Evolutionary conservation across 2,888 invertebrate genomes (phyloP).

Genomic region (Cactoblastis cactorum): DNA sequence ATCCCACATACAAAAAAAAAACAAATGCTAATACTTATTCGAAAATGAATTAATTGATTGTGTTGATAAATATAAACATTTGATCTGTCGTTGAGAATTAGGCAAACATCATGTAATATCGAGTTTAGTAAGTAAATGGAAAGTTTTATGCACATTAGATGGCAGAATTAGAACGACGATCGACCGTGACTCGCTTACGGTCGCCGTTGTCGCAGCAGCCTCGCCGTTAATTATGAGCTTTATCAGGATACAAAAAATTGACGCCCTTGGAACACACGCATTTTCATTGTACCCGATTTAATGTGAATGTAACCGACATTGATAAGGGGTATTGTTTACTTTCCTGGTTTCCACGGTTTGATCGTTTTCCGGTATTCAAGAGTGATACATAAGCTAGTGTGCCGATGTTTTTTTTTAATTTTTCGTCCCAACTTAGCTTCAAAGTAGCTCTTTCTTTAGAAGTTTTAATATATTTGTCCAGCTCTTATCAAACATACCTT

Average conservation of each 20-base stretch:
- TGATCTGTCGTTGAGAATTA: neutral
- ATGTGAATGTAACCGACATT: constrained; percentile 39
- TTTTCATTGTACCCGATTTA: constrained; percentile 13
- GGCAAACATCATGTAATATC: neutral
- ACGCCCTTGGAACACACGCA: constrained; percentile 14
- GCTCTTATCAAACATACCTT: too few species aligned
- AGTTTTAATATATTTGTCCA: too few species aligned
- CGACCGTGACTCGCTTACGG: constrained; percentile 52
- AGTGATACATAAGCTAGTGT: neutral
- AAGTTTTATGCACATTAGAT: constrained; percentile 19
- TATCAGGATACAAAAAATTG: constrained; percentile 22
- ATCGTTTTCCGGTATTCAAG: neutral
- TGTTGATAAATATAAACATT: neutral
- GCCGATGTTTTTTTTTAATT: neutral
- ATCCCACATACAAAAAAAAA: too few species aligned
- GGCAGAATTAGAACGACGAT: constrained; percentile 45
- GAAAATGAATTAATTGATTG: neutral
- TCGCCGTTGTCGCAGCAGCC: constrained; percentile 17
- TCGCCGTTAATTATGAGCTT: constrained; percentile 15
- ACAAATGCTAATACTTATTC: too few species aligned
- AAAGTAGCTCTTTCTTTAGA: too few species aligned
- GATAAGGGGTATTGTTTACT: constrained; percentile 45
- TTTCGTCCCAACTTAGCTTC: neutral
- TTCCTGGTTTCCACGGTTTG: neutral
- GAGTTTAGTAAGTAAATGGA: constrained; percentile 6